These are phyloP conservation scores for Lagorchestes hirsutus DNA, from an alignment of 2,797 vertebrate species.

Conservation along the genomic window DNA sequence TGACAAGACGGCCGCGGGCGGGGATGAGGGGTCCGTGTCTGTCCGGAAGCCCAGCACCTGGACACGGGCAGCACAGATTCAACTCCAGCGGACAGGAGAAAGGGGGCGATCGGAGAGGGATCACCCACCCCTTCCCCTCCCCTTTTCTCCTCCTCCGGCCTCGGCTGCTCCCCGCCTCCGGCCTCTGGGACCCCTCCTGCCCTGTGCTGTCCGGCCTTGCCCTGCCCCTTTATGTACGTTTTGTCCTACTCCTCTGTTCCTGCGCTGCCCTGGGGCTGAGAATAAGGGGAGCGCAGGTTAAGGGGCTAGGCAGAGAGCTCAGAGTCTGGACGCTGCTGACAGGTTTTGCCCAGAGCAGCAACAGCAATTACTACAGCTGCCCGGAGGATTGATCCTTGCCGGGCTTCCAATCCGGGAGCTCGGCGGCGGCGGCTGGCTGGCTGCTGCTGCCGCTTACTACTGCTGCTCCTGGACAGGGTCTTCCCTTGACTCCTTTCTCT, in stretches of 20 bases:
- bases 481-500: conserved; percentile 64
- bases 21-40: conserved; percentile 87
- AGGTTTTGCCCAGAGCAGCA: conserved; percentile 5
- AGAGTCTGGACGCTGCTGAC: background rate
- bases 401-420: conserved; percentile 47
- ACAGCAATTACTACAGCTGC: conserved; percentile 60
- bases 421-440: conserved; percentile 27
- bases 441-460: conserved; percentile 57
- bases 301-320: background rate
- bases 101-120: conserved; percentile 59
- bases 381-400: conserved; percentile 67
- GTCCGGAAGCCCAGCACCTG: conserved; percentile 91
- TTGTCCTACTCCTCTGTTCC: background rate
- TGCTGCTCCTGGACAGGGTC: conserved; percentile 78
- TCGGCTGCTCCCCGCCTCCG: conserved; percentile 54
- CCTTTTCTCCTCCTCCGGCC: conserved; percentile 23
- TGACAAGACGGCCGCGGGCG: conserved; percentile 92
- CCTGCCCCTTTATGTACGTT: background rate
- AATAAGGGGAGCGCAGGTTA: background rate
- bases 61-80: conserved; percentile 86
- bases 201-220: conserved; percentile 48
- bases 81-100: conserved; percentile 65
- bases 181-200: conserved; percentile 57
- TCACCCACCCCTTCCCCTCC: conserved; percentile 57
- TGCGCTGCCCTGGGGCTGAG: conserved; percentile 52